Conservation (phyloP, 2,113 vertebrate species). For the Caracal caracal region DNA sequence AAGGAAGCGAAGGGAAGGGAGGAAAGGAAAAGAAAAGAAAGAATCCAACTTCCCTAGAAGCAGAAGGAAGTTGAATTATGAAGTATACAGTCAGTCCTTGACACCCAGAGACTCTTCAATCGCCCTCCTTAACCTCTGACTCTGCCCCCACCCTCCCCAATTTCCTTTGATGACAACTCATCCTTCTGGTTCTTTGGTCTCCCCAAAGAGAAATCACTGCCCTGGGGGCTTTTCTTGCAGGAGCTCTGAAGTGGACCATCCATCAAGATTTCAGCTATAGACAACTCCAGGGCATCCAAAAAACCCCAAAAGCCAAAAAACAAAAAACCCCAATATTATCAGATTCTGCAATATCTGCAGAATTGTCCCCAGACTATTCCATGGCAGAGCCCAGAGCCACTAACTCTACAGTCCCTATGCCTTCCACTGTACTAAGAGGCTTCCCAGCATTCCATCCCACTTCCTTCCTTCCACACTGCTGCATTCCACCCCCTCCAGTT, state of each 20-base stretch:
- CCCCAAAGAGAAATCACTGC: neutral
- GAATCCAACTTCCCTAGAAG: neutral
- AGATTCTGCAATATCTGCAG: neutral
- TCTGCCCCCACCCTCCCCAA: neutral
- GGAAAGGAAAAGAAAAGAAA: neutral
- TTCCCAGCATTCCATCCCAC: conserved; percentile 8
- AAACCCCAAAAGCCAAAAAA: neutral
- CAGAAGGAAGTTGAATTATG: neutral
- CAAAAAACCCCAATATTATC: neutral
- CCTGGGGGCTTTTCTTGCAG: neutral
- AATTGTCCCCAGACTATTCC: neutral
- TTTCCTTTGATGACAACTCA: neutral
- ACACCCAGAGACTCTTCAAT: neutral
- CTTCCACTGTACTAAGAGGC: neutral
- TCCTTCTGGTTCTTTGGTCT: neutral
- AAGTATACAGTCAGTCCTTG: neutral
- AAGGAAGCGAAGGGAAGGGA: too few relatives aligned
- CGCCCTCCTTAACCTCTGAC: neutral
- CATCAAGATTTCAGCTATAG: neutral
- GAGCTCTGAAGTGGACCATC: neutral
- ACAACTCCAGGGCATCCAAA: neutral
- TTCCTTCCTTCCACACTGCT: conserved; percentile 50
- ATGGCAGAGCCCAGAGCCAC: neutral
- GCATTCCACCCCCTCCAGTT: conserved; percentile 28
- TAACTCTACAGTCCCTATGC: neutral